Evolutionary conservation across 1,140 invertebrate species (phyloP).

Genomic region (Medauroidea extradentata): DNA sequence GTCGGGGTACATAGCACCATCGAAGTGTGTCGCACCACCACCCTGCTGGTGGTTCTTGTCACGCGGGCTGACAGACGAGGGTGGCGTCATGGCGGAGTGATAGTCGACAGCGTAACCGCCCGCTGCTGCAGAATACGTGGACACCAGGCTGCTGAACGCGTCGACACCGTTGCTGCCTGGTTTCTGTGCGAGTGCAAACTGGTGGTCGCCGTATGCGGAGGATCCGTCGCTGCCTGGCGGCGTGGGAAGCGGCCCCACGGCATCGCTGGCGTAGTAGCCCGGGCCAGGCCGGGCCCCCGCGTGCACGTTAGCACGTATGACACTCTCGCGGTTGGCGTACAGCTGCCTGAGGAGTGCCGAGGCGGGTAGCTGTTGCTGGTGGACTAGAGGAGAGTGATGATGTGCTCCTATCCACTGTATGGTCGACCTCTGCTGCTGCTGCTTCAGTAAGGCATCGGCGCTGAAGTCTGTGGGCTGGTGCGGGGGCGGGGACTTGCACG

Average conservation of each 20-base stretch:
- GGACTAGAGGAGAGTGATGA: conserved; percentile 52
- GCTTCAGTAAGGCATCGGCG: conserved; percentile 75
- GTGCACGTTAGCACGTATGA: conserved; percentile 85
- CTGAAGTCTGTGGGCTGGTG: conserved; percentile 81
- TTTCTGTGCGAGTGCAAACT: conserved; percentile 59
- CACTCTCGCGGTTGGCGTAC: conserved; percentile 90
- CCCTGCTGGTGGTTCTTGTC: conserved; percentile 69
- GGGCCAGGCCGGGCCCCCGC: conserved; percentile 51
- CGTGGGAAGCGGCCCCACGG: conserved; percentile 70
- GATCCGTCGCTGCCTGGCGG: conserved; percentile 80
- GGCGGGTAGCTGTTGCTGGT: conserved; percentile 67
- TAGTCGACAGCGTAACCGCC: conserved; percentile 69
- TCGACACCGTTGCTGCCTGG: conserved; percentile 44
- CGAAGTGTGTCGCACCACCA: conserved; percentile 45
- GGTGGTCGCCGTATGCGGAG: conserved; percentile 65
- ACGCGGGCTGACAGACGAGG: conserved; percentile 87
- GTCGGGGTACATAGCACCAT: conserved; percentile 27
- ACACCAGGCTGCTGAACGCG: conserved; percentile 55
- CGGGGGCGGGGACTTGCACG: conserved; percentile 51
- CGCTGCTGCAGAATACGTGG: conserved; percentile 50
- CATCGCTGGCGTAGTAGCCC: conserved; percentile 26
- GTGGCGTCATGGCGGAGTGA: conserved; percentile 91
- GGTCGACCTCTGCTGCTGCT: conserved; percentile 77
- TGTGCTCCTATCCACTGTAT: conserved; percentile 92
- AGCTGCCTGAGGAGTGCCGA: conserved; percentile 83